Evolutionary conservation across 2,888 invertebrate genomes (phyloP), one percentile per base, ranked within the genome.

Genomic region (Protonemura montana): DNA sequence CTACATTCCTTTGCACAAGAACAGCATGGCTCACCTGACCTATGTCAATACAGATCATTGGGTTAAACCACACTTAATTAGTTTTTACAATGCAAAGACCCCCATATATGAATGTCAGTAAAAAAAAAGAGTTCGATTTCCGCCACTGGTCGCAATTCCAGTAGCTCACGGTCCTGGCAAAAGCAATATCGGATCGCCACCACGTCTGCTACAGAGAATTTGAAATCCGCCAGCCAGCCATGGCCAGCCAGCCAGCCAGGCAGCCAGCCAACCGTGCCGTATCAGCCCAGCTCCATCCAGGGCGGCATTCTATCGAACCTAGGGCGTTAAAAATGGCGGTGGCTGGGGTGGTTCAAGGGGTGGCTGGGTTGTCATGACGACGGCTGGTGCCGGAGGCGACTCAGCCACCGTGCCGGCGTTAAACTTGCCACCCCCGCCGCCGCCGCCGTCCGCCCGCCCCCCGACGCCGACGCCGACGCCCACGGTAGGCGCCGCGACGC

Each of bases 311-410:
- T 90, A 90, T 90, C 90, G 90, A 90, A 89, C 90, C 89, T 89
- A 89, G 89, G 89, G 90, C 90, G 89, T 89, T 81, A 81, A 83
- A 78, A 85, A 35, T 83, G 81, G 86, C 81, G 83, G 83, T 78
- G 76, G 85, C 59, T 59, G 76, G 42, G 83, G 80, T 86, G 85
- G 84, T 84, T 42, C n/a, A n/a, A n/a, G n/a, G n/a, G n/a, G n/a
- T n/a, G n/a, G 84, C 84, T 42, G 87, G 86, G 92, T 92, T 92
- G 91, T 76, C 85, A 84, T 85, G 86, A 29, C 76, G 41, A 87
- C 82, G 90, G 92, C 91, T 92, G 93, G 93, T 93, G 93, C 92
- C 90, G 92, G 92, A 93, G 93, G 90, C 91, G 91, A 91, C 91
- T 91, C 93, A 91, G 94, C 94, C 91, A 91, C 91, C 91, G 91